Evolutionary conservation across 2,113 vertebrate species (phyloP).

Genomic region (Drymodes brunneopygia): DNA sequence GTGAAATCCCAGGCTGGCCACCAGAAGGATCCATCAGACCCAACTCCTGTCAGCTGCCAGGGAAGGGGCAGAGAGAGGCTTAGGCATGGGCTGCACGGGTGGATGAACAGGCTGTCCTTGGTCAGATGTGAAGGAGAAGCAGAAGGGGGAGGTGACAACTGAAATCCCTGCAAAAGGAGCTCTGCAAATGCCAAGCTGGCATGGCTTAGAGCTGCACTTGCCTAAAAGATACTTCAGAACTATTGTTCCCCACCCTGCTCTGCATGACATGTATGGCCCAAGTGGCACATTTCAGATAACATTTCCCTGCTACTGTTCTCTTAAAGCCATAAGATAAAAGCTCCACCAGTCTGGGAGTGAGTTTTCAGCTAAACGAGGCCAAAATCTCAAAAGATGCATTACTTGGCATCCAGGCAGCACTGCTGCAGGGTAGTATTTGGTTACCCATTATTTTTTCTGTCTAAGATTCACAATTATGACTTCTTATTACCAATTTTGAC

Average conservation of each 20-base stretch:
- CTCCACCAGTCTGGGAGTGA: neutral
- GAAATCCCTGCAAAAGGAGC: neutral
- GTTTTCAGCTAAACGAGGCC: neutral
- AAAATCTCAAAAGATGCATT: neutral
- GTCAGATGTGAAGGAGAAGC: neutral
- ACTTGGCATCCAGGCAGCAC: neutral
- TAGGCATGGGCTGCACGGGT: neutral
- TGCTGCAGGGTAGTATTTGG: neutral
- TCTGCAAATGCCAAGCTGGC: neutral
- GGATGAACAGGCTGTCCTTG: neutral
- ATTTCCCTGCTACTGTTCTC: neutral
- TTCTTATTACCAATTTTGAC: neutral
- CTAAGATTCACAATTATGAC: neutral
- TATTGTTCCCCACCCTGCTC: neutral
- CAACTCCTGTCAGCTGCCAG: neutral
- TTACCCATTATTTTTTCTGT: neutral
- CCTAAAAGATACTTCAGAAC: neutral
- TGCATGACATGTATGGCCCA: neutral
- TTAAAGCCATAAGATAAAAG: neutral
- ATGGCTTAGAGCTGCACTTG: neutral
- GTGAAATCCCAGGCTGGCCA: neutral
- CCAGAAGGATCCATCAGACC: neutral
- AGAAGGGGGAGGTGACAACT: neutral
- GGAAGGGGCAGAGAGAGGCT: neutral
- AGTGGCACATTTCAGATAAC: neutral